Evolutionary conservation across 2,113 vertebrate genomes (phyloP), one percentile per base, ranked within the genome.

Genomic region (Mustela nigripes): DNA sequence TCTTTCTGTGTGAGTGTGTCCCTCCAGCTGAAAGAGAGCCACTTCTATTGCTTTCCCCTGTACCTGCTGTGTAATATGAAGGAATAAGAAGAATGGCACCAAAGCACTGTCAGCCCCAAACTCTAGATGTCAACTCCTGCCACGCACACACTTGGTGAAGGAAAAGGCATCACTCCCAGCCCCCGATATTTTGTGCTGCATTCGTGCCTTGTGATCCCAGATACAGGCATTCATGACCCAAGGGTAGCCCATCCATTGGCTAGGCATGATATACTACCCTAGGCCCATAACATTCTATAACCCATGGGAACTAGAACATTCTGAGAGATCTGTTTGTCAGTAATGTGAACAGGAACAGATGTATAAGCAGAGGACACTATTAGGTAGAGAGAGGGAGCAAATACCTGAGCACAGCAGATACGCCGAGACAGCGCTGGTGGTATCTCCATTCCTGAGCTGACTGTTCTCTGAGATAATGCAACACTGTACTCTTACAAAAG

Each of bases 401-500:
- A 53, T 0, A 87, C 15, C 8, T 11, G 11, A 56, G 69, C 2
- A 0, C 15, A 26, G 63, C 16, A 11, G 63, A n/a, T 22, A 8
- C 3, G 31, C 79, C 16, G 7, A 60, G 53, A 11, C 11, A 4
- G 18, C 3, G 11, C 48, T 69, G 31, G 60, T 11, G 21, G 15
- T 84, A 16, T 28, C 60, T 56, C 42, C 3, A 5, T 65, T 78
- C 65, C 67, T n/a, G 33, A 63, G 69, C 76, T 39, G 26, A 76
- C 33, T 50, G 15, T 45, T 73, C 73, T 65, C 10, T 21, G 76
- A 74, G 79, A 11, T 45, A 19, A 33, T 9, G 3, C 21, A 8
- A 1, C 7, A 36, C 36, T 2, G 15, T 4, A 39, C 36, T 63
- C 82, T 56, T n/a, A 80, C 19, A 39, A 48, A 2, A 53, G 48